These are phyloP conservation scores for Rhynchotus rufescens DNA, from an alignment of 2,797 vertebrate genomes.

Conservation along the genomic window DNA sequence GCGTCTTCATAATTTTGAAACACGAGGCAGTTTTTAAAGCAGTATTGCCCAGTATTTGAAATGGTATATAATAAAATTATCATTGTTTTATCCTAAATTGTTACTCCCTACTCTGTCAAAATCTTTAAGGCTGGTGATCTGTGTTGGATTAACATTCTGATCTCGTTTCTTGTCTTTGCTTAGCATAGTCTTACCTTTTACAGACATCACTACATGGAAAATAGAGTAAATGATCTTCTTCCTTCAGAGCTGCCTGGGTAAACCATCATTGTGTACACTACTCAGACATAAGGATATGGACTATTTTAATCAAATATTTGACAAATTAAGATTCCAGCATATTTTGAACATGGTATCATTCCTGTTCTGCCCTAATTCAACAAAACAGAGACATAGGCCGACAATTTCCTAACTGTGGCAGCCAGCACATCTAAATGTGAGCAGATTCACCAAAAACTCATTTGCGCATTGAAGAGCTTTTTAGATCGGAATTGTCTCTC, in stretches of 20 bases:
- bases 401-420: neutral
- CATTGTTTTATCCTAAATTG: neutral
- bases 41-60: neutral
- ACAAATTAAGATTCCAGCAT: neutral
- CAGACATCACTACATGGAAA: neutral
- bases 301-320: conserved; percentile 6
- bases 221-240: neutral
- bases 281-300: neutral
- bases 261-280: neutral
- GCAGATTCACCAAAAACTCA: neutral
- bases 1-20: neutral
- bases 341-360: neutral
- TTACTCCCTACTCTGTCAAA: neutral
- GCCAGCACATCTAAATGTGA: neutral
- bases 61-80: neutral
- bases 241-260: neutral
- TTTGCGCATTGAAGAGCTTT: conserved; percentile 9
- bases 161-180: neutral
- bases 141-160: neutral
- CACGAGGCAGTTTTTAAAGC: neutral
- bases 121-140: neutral
- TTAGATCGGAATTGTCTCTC: conserved; percentile 6
- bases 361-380: neutral
- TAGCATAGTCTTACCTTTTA: neutral
- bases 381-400: neutral